These are phyloP conservation scores for Oryzias woworae DNA, from an alignment of 2,113 vertebrate species.

Conservation along the genomic window DNA sequence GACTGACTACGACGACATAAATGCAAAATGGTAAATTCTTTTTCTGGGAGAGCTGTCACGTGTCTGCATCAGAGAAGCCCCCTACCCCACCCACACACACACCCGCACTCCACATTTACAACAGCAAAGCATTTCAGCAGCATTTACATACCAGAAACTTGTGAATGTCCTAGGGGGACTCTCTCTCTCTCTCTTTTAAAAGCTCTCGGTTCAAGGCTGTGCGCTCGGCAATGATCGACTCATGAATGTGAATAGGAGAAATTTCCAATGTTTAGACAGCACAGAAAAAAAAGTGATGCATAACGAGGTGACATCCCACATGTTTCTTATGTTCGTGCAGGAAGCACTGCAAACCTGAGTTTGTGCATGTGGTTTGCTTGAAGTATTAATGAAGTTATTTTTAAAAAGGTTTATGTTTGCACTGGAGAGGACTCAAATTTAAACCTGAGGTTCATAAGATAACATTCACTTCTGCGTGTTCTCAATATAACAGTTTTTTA, in stretches of 20 bases:
- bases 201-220: conserved; percentile 29
- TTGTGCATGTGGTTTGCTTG: conserved; percentile 1
- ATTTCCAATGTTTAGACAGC: conserved; percentile 60
- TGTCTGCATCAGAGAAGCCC: conserved; percentile 35
- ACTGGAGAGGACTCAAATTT: not conserved
- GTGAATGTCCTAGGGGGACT: conserved; percentile 54
- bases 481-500: not conserved
- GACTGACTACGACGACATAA: not conserved
- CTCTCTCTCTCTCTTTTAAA: conserved; percentile 27
- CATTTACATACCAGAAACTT: conserved; percentile 69
- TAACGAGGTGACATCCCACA: conserved; percentile 34
- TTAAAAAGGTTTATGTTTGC: not conserved
- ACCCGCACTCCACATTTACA: conserved; percentile 10
- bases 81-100: conserved; percentile 14
- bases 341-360: not conserved
- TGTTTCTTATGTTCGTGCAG: conserved; percentile 37
- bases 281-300: conserved; percentile 39
- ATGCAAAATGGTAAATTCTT: conserved; percentile 20
- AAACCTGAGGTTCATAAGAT: not conserved
- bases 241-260: conserved; percentile 56
- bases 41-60: conserved; percentile 40
- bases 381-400: conserved; percentile 16
- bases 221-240: conserved; percentile 45
- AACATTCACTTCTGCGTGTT: not conserved
- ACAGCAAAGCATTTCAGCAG: conserved; percentile 29